Evolutionary conservation across 2,113 vertebrate genomes (phyloP).

Genomic region (Rhynchopsitta pachyrhyncha): DNA sequence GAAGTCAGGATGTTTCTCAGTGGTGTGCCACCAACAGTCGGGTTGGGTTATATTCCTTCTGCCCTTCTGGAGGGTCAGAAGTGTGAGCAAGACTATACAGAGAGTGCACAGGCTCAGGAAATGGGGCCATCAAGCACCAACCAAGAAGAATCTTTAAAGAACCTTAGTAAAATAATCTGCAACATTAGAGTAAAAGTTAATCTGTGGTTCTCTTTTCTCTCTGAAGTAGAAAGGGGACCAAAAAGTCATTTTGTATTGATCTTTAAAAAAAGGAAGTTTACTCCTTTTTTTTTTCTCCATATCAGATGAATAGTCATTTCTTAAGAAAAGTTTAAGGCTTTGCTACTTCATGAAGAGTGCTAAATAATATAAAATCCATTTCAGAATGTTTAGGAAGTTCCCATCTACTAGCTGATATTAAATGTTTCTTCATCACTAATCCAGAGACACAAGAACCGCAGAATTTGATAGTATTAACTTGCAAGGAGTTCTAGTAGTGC

Average conservation of each 20-base stretch:
- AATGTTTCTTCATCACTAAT: not conserved
- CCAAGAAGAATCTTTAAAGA: not conserved
- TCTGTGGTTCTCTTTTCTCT: not conserved
- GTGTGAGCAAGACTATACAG: not conserved
- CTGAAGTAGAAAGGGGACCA: not conserved
- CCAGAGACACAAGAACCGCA: not conserved
- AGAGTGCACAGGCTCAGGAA: not conserved
- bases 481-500: slow-evolving; percentile 35
- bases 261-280: not conserved
- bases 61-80: not conserved
- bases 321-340: not conserved
- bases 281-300: not conserved
- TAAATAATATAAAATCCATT: not conserved
- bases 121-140: not conserved
- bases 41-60: not conserved
- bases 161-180: not conserved
- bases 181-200: not conserved
- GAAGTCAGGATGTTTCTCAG: not conserved
- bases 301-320: not conserved
- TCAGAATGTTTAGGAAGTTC: not conserved
- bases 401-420: not conserved
- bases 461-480: slow-evolving; percentile 26
- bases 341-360: not conserved
- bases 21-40: not conserved
- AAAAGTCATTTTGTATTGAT: not conserved